Evolutionary conservation across 2,888 invertebrate genomes (phyloP).

Genomic region (Scaptomyza tumidula): DNA sequence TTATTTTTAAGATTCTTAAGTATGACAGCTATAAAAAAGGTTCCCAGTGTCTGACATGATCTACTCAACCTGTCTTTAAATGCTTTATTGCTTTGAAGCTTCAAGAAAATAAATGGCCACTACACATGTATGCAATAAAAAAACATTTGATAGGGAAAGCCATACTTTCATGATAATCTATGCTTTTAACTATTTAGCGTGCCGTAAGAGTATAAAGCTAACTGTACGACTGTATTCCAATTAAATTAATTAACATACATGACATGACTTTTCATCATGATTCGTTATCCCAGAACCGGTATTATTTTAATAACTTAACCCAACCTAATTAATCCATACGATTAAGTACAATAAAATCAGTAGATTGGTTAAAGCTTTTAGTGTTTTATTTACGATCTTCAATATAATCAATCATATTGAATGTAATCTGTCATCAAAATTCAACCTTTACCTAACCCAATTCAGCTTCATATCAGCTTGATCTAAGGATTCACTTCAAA

Average conservation of each 20-base stretch:
- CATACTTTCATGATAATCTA: too few species aligned
- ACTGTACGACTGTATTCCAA: too few species aligned
- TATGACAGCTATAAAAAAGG: not conserved
- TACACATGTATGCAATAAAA: too few species aligned
- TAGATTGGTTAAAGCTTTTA: not conserved
- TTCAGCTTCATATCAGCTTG: constrained; percentile 20
- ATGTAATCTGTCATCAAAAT: not conserved
- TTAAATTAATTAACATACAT: not conserved
- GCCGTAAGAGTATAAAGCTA: too few species aligned
- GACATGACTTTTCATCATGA: not conserved
- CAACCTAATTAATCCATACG: too few species aligned
- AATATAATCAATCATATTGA: not conserved
- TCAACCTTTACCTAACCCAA: constrained; percentile 61
- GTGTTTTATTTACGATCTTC: not conserved
- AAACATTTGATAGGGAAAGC: too few species aligned
- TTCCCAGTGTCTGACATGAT: not conserved
- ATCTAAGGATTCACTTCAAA: constrained; percentile 31
- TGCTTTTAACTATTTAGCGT: too few species aligned
- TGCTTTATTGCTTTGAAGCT: not conserved
- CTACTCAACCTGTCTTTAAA: too few species aligned
- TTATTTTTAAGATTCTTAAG: not conserved
- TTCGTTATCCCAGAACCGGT: not conserved
- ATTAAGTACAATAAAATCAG: not conserved
- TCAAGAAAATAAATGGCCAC: too few species aligned
- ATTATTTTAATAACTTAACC: not conserved